Percentiles rank a stretch among this genome's conserved stretches.
phyloP scores from a whole-genome alignment of 2,888 invertebrate genomes.

The Ceratothoa steindachneri region DNA sequence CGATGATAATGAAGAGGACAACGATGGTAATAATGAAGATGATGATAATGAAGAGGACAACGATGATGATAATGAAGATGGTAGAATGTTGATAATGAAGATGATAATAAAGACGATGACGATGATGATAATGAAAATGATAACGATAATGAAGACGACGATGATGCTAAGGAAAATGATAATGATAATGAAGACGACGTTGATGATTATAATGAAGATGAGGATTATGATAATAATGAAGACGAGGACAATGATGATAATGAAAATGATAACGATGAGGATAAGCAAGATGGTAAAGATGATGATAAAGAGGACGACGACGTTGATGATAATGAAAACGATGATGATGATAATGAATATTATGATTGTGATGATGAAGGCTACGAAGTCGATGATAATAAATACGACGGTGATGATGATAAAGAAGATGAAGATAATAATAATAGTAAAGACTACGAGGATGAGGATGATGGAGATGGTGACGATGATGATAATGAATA shows the following conservation, averaged over 20 bases:
- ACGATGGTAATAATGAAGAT: background rate
- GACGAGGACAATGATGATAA: background rate
- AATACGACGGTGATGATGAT: background rate
- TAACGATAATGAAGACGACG: background rate
- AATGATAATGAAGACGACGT: background rate
- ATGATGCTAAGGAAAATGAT: background rate
- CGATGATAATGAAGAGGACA: background rate
- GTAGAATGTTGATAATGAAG: background rate
- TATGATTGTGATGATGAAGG: background rate
- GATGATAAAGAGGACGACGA: background rate
- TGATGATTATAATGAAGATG: background rate
- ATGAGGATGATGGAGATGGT: background rate
- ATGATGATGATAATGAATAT: background rate
- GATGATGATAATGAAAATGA: background rate
- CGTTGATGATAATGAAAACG: background rate
- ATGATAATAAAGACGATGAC: background rate
- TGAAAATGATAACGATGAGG: background rate
- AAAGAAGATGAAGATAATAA: background rate
- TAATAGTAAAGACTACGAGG: background rate
- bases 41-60: too few species aligned
- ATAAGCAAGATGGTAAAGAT: background rate
- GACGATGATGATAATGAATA: background rate
- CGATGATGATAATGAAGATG: background rate
- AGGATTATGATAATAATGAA: background rate
- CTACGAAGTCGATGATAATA: background rate